Base-by-base conservation (phyloP, 2,797 vertebrate genomes). In the Spinus olivaceus region DNA sequence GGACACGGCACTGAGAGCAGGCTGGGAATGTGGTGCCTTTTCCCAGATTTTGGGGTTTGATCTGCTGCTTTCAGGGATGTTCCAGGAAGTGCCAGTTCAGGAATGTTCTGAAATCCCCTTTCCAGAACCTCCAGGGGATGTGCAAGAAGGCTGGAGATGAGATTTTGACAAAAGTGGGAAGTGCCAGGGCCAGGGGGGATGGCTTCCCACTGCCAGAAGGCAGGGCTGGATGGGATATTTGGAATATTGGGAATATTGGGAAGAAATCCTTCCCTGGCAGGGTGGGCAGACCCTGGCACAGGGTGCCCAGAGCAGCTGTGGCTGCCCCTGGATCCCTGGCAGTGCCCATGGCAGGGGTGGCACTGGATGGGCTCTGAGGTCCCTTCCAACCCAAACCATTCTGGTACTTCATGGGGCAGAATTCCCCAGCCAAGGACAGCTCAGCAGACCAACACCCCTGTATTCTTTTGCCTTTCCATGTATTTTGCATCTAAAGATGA, bases 261-360 rank as follows among this genome's bases (percentile, higher is more conserved):
- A 5, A 49, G 0, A 0, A 86, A 63, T 35, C 0, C 0, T 33
- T 69, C 11, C 13, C 41, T 41, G 5, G 0, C 0, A 47, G 21
- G 41, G 41, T 25, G 30, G 47, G 28, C 6, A 67, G 42, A 14
- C 23, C 51, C 63, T 80, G 33, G 51, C 51, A 47, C 33, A 80
- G 63, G 22, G 17, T 79, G 27, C 22, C 41, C 76, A 65, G 50
- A 56, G 61, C 1, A 79, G 33, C 76, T 79, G 41, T 1, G 61
- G 61, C 59, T 64, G 49, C 17, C 50, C 30, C 59, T 69, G 53
- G 3, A 65, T 84, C 51, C 61, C 44, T 60, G 64, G 21, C 0
- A 47, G 21, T 69, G 41, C 0, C 30, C 64, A 33, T 30, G 42
- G 35, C 44, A 49, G 12, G 15, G 53, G 35, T 32, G 78, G 3